Evolutionary conservation across 2,888 invertebrate genomes (phyloP), one percentile per base, ranked within the genome.

Genomic region (Rotaria magnacalcarata): DNA sequence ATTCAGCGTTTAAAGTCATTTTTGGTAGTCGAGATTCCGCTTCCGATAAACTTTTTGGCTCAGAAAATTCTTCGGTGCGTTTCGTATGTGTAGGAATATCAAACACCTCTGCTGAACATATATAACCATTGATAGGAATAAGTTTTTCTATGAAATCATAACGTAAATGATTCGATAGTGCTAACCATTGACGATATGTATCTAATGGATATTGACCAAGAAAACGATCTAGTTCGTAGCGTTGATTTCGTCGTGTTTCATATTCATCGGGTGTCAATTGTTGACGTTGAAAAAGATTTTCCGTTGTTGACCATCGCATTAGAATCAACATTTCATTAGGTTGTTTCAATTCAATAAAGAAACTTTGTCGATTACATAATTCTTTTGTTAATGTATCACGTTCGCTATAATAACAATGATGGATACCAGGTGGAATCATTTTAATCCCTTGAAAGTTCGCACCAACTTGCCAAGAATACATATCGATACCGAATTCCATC

Each of bases 341-440:
- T 86, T 86, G 47, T 50, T 47, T 27, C 4, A 85, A 11, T 50
- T 84, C 41, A 21, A 84, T 47, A 52, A 85, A 75, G 24, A 47
- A 80, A 80, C 80, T 47, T 47, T 80, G 80, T n/a, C 80, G 80
- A 47, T 24, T 24, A 24, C 43, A 24, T 47, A 85, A 85, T 80
- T 50, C 54, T 50, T 50, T 84, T 54, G 50, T 27, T 52, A 75
- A 50, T n/a, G 6, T 24, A 54, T 85, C 80, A 27, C 60, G 88
- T 24, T 93, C 93, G 92, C 95, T 95, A 90, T 95, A 96, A 92
- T 96, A 96, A 27, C 99, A 93, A 90, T 95, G 97, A 91, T 99
- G 98, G 86, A 96, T 92, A 11, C 98, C 98, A 2, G 96, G 96
- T 0, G 98, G 98, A 89, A 99, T 97, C 97, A 99, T 97, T 93